Evolutionary conservation across 2,113 vertebrate species (phyloP), one percentile per base, ranked within the genome.

Genomic region (Trachemys scripta): DNA sequence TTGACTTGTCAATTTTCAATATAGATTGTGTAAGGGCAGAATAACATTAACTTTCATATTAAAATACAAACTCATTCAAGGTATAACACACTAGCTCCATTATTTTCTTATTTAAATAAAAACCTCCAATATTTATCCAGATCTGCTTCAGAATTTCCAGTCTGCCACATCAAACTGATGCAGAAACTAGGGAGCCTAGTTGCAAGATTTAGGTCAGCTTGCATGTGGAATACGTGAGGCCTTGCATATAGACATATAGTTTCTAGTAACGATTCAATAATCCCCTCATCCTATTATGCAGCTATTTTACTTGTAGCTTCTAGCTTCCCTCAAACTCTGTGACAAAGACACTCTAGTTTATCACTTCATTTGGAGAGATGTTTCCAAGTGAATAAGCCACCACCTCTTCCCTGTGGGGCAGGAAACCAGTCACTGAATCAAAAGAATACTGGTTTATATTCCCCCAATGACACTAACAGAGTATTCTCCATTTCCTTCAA

Each of bases 151-250:
- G 85, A 92, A 96, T 95, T 81, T 91, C 87, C 86, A 89, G 82
- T 69, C 94, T 95, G 96, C 81, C 90, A 94, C 82, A 93, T 79
- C 75, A 42, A 75, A 96, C 90, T 93, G 89, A 29, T 1, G 3
- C 57, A 93, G 89, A 94, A 93, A 79, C 51, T 94, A 96, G 82
- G n/a, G 94, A 51, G 94, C 84, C 88, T 81, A 84, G 92, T 84
- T 95, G 88, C 84, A 89, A 94, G 93, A 97, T 97, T 96, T 92
- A 97, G 95, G 96, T 97, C 97, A 97, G 76, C 96, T 93, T 19
- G 93, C 91, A 95, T 97, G 92, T 8, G 10, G 92, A 95, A 87
- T 69, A 95, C 75, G 4, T 87, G 91, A 96, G 91, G 94, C 92
- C 95, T 95, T 87, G 75, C 80, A 86, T 76, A 87, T 13, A 96